These are phyloP conservation scores for Actenoides lindsayi DNA, from an alignment of 2,113 vertebrate genomes.

Conservation along the genomic window DNA sequence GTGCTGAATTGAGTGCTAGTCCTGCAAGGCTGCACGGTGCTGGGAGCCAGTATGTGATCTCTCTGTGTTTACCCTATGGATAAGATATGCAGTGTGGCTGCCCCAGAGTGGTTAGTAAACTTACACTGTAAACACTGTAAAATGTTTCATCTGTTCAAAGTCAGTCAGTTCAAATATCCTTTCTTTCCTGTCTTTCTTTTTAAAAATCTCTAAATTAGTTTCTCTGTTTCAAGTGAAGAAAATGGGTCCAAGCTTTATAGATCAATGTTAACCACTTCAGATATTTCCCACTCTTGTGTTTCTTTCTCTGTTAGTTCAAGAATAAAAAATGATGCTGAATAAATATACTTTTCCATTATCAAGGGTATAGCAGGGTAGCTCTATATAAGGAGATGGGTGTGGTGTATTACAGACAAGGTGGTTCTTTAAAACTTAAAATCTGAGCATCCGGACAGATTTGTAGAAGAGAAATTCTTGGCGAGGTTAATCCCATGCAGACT, in stretches of 20 bases:
- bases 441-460: constrained; percentile 36
- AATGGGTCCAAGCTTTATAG: not conserved
- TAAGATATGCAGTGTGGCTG: not conserved
- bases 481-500: not conserved
- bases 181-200: not conserved
- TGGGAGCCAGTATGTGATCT: not conserved
- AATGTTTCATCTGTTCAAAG: constrained; percentile 4
- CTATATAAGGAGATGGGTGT: constrained; percentile 8
- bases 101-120: not conserved
- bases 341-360: constrained; percentile 18
- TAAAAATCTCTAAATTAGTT: not conserved
- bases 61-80: not conserved
- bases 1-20: not conserved
- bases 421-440: constrained; percentile 56
- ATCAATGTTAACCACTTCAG: constrained; percentile 25
- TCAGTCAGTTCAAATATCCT: not conserved
- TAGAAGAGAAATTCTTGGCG: constrained; percentile 46
- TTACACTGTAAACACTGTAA: not conserved
- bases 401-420: not conserved
- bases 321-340: constrained; percentile 31
- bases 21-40: not conserved
- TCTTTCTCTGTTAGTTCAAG: constrained; percentile 5
- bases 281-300: constrained; percentile 14
- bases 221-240: not conserved
- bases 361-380: not conserved